phyloP scores from a whole-genome alignment of 1,140 invertebrate species.

The Apis mellifera region DNA sequence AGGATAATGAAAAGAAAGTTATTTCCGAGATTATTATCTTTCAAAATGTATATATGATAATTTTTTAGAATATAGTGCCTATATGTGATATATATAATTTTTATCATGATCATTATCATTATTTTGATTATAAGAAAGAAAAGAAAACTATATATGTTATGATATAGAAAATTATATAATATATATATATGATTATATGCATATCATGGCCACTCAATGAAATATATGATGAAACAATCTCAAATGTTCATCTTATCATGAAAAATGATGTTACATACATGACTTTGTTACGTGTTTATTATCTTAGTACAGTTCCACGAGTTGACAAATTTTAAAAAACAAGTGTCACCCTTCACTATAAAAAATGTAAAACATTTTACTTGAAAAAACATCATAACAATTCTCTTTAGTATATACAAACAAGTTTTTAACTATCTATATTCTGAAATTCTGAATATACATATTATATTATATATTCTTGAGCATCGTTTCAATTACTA shows the following conservation, averaged over 20 bases:
- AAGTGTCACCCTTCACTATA: neutral
- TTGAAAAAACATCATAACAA: neutral
- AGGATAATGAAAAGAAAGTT: constrained; percentile 10
- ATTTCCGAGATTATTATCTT: neutral
- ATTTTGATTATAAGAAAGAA: no score
- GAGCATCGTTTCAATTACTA: no score
- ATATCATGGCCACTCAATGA: neutral
- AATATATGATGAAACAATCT: neutral
- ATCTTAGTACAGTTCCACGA: neutral
- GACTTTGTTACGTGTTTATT: neutral
- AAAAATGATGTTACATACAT: neutral
- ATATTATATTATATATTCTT: no score
- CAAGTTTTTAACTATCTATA: no score
- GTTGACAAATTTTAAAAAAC: neutral
- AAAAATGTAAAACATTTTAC: neutral
- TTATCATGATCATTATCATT: no score
- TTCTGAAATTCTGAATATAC: no score
- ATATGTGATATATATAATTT: no score
- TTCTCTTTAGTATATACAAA: no score
- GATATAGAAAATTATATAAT: no score
- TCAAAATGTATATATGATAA: neutral
- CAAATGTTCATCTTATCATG: neutral
- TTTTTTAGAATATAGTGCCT: no score
- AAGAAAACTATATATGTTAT: no score
- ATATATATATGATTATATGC: neutral